phyloP scores from a whole-genome alignment of 2,113 vertebrate species.

The Cavia aperea region DNA sequence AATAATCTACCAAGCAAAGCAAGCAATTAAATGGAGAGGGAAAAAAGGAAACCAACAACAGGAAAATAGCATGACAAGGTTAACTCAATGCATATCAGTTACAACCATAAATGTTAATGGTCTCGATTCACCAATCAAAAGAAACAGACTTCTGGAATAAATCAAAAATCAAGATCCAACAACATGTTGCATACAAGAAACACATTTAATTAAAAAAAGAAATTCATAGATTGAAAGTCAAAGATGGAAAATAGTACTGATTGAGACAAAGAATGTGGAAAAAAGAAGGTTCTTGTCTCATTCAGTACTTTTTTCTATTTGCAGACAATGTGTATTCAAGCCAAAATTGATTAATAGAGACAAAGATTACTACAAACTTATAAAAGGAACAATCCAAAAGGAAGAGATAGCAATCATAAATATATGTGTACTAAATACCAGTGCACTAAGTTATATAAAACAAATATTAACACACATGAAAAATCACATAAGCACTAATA shows the following conservation, averaged over 20 bases:
- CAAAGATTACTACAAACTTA: too few species aligned
- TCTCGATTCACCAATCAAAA: not conserved
- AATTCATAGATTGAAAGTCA: not conserved
- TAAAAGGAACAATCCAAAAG: not conserved
- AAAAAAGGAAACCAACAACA: not conserved
- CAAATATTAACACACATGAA: too few species aligned
- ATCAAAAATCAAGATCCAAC: not conserved
- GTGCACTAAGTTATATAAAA: not conserved
- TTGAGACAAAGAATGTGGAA: not conserved
- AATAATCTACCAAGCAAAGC: not conserved
- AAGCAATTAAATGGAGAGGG: not conserved
- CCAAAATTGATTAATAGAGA: too few species aligned
- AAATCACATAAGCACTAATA: too few species aligned
- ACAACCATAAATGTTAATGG: not conserved
- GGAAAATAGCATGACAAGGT: not conserved
- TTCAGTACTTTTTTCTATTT: not conserved
- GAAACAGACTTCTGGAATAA: too few species aligned
- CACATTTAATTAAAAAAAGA: not conserved
- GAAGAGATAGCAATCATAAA: not conserved
- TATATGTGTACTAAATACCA: not conserved
- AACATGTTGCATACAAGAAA: not conserved
- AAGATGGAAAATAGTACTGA: not conserved
- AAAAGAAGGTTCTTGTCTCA: not conserved
- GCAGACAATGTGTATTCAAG: not conserved
- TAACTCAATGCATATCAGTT: not conserved